A percentile compares a stretch with the other conserved stretches of the same genome.
Evolutionary conservation across 2,888 invertebrate species (phyloP).

Genomic region (Limenitis camilla): DNA sequence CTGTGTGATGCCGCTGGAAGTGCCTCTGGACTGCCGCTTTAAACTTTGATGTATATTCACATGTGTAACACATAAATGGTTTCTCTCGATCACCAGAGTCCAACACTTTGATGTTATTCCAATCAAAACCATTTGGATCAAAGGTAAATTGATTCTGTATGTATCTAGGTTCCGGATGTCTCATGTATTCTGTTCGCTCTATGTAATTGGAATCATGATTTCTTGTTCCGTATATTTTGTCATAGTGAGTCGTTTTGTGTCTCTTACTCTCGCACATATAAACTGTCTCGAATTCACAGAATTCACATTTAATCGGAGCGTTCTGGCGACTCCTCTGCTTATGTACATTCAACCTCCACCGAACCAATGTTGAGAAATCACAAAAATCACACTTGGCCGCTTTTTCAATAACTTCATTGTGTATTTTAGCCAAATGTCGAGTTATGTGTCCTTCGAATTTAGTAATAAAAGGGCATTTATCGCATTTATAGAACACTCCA

Average conservation of each 20-base stretch:
- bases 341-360: slow-evolving; percentile 50
- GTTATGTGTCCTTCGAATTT: slow-evolving; percentile 49
- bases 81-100: slow-evolving; percentile 39
- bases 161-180: slow-evolving; percentile 40
- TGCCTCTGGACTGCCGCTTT: slow-evolving; percentile 57
- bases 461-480: slow-evolving; percentile 48
- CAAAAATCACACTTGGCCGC: slow-evolving; percentile 46
- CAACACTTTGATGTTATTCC: slow-evolving; percentile 45
- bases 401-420: slow-evolving; percentile 43
- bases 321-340: slow-evolving; percentile 40
- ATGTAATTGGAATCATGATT: neutral
- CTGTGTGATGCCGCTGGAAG: slow-evolving; percentile 51
- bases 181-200: slow-evolving; percentile 26
- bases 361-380: slow-evolving; percentile 44
- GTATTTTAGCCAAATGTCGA: slow-evolving; percentile 49
- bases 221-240: slow-evolving; percentile 25
- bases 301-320: slow-evolving; percentile 33
- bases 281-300: slow-evolving; percentile 41
- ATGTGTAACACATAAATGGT: slow-evolving; percentile 48
- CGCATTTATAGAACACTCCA: slow-evolving; percentile 35
- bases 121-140: slow-evolving; percentile 41
- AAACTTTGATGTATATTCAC: slow-evolving; percentile 44
- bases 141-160: slow-evolving; percentile 40
- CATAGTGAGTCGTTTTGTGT: slow-evolving; percentile 37
- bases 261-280: slow-evolving; percentile 47